These are phyloP conservation scores for Onychostruthus taczanowskii DNA, from an alignment of 2,113 vertebrate genomes.

Conservation along the genomic window DNA sequence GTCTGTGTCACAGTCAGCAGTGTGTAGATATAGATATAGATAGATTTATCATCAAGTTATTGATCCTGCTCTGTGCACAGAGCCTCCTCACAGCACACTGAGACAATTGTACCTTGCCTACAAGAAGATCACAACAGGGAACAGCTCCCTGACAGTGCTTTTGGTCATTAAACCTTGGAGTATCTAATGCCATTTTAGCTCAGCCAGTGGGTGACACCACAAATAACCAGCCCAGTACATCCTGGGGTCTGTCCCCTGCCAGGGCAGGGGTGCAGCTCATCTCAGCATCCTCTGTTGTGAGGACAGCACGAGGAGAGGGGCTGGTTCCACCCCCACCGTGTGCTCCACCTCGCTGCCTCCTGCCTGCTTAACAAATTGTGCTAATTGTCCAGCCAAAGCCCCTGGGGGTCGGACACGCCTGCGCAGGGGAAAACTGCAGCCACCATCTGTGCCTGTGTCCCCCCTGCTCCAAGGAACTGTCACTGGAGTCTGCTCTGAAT, in stretches of 20 bases:
- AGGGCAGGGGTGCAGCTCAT: not conserved
- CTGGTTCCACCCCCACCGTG: not conserved
- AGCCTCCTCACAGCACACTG: not conserved
- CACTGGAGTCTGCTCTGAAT: constrained; percentile 14
- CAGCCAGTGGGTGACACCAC: not conserved
- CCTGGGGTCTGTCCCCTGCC: not conserved
- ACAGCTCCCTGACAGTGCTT: not conserved
- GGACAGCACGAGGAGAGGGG: not conserved
- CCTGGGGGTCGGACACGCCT: not conserved
- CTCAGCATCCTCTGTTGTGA: not conserved
- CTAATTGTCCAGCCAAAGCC: not conserved
- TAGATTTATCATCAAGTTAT: not conserved
- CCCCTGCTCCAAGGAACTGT: not conserved
- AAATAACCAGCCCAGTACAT: rapidly evolving
- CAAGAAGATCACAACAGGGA: not conserved
- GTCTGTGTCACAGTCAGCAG: not conserved
- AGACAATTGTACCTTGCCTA: rapidly evolving
- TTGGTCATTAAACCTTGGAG: not conserved
- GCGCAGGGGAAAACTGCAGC: not conserved
- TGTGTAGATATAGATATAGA: not conserved
- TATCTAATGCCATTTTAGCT: not conserved
- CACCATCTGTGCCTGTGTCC: not conserved
- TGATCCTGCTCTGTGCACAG: not conserved
- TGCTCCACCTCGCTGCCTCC: not conserved
- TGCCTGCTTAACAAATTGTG: not conserved